Evolutionary conservation across 1,140 invertebrate species (phyloP), one percentile per base, ranked within the genome.

Genomic region (Camponotus vicinus): DNA sequence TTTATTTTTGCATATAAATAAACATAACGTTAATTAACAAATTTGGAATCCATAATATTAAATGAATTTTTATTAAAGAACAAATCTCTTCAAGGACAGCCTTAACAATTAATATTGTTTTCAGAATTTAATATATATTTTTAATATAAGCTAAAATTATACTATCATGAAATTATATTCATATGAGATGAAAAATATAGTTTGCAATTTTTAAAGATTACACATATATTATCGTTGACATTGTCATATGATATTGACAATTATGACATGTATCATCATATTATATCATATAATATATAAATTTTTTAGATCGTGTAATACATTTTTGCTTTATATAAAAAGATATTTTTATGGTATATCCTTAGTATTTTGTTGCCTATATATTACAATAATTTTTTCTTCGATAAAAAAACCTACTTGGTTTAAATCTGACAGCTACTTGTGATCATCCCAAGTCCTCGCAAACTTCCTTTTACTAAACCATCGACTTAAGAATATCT

Each of bases 1-100:
- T 27, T 80, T 66, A 45, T 80, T 66, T 79, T 75, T 11, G 15
- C 1, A 18, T 9, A 21, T 73, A 27, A 42, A 11, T 77, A 13
- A 32, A 78, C 37, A 77, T 42, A 37, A 34, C 7, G 52, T 3
- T 32, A 55, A 63, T 9, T 27, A 15, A 49, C 2, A 8, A 66
- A 2, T 49, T 27, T 52, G 13, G 15, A 52, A 52, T 27, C 0
- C 3, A 40, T 40, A 8, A 32, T 18, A 21, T 40, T 61, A 27
- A 37, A 6, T n/a, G 1, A n/a, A 13, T 7, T 3, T 37, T n/a
- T 64, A 8, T 66, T 42, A 55, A 27, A 45, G 4, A n/a, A 66
- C 5, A 52, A 52, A 52, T 49, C 15, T 52, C 15, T 52, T 5
- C 6, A 21, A 27, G 13, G 45, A 79, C 8, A 18, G 45, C 52